Conservation (phyloP, 1,140 invertebrate species). For the Drosophila jambulina region DNA sequence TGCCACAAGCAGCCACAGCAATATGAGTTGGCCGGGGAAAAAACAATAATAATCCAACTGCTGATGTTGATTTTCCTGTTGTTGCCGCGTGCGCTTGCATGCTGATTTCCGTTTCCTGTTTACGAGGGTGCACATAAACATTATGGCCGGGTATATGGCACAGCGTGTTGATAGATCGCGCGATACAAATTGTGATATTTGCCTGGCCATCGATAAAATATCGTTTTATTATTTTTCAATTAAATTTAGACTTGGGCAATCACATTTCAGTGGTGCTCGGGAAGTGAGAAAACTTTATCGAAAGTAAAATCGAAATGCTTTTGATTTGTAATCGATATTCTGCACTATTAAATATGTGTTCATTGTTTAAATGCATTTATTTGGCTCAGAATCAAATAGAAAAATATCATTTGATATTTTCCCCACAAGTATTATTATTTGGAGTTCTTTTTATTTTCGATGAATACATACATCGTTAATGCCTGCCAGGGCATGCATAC, state of each 20-base stretch:
- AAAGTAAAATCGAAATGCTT: not conserved
- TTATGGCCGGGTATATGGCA: not conserved
- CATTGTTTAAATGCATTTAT: not conserved
- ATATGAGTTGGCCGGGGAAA: conserved; percentile 27
- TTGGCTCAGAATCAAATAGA: not conserved
- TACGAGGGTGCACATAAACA: conserved; percentile 23
- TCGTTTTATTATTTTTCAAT: not conserved
- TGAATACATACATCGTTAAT: not conserved
- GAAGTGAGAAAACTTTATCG: too few relatives aligned
- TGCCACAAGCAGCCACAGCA: conserved; percentile 32
- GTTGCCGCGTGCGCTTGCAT: conserved; percentile 40
- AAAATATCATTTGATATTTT: not conserved
- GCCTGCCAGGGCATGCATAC: not conserved
- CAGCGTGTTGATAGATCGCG: not conserved
- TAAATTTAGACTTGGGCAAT: not conserved
- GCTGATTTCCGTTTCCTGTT: conserved; percentile 51
- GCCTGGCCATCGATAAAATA: not conserved
- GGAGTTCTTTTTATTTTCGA: not conserved
- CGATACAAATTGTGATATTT: not conserved
- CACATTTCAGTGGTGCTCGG: not conserved
- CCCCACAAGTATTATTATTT: not conserved
- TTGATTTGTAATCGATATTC: not conserved
- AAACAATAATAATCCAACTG: conserved; percentile 50
- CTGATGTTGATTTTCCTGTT: conserved; percentile 42
- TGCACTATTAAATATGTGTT: not conserved